Evolutionary conservation across 30 jellyfish, hydroid and myxozoan species (phyloP), one percentile per base, ranked within the genome.

Genomic region (Nemopilema nomurai): DNA sequence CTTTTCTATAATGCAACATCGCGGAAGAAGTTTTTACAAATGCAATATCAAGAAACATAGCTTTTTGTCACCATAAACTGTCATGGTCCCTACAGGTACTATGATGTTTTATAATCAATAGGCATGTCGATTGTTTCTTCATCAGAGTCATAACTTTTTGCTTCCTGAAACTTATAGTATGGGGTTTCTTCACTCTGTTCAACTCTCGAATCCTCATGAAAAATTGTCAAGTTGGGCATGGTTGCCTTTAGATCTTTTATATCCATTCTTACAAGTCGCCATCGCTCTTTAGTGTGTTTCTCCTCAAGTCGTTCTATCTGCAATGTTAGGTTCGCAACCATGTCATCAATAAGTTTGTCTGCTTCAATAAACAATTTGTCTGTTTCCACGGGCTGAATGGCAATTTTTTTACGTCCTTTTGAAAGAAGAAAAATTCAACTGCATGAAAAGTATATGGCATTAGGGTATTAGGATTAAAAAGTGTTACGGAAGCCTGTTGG

Each of bases 71-170:
- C n/a, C n/a, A n/a, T n/a, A n/a, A n/a, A n/a, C n/a, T n/a, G n/a
- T n/a, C n/a, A n/a, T n/a, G n/a, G n/a, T 51, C 20, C 67, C 67
- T 16, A 51, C 16, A 51, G 67, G 67, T 20, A 51, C 17, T 21
- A 66, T 6, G 80, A 79, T 13, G 30, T 23, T 41, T 31, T 63
- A 13, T 62, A 62, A 28, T 78, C 78, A 3, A 78, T 78, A 20
- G 88, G 88, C 88, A 78, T 78, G 53, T 78, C 88, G 13, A 26
- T 49, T 19, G 71, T 31, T 21, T 20, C n/a, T 0, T 64, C 89
- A 16, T 80, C 90, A 9, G 81, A 22, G 13, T 74, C 84, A 69
- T 21, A 25, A 32, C 52, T 53, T 21, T 3, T 23, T 8, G 19
- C 27, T 31, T 49, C 24, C 82, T 74, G 22, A 19, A 21, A 21